Evolutionary conservation across 2,797 vertebrate species (phyloP).

Genomic region (Malurus splendens): DNA sequence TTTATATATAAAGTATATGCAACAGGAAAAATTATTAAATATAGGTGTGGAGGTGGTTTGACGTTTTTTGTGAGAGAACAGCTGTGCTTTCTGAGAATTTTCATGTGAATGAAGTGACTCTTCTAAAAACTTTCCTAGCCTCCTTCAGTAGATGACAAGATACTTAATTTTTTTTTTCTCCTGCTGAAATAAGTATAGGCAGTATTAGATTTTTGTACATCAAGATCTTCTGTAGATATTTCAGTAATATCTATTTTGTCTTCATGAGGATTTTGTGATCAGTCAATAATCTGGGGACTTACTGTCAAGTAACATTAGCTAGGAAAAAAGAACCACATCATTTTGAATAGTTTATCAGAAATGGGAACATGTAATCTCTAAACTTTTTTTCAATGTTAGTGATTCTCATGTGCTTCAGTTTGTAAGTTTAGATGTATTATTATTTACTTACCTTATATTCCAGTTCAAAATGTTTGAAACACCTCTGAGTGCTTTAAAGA

Average conservation of each 20-base stretch:
- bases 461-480: not conserved
- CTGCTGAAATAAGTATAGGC: not conserved
- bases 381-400: not conserved
- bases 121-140: not conserved
- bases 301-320: not conserved
- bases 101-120: not conserved
- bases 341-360: not conserved
- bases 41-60: not conserved
- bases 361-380: not conserved
- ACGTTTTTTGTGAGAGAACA: not conserved
- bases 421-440: not conserved
- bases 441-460: not conserved
- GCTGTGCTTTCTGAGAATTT: not conserved
- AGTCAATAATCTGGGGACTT: not conserved
- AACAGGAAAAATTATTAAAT: not conserved
- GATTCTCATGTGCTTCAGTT: not conserved
- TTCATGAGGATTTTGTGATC: not conserved
- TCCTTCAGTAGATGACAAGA: not conserved
- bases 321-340: accelerated
- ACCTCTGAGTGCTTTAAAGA: not conserved
- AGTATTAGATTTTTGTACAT: not conserved
- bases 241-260: not conserved
- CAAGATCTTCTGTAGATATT: not conserved
- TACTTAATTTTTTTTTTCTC: not conserved
- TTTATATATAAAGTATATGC: not conserved